Evolutionary conservation across 2,797 vertebrate species (phyloP).

Genomic region (Arvicola amphibius): DNA sequence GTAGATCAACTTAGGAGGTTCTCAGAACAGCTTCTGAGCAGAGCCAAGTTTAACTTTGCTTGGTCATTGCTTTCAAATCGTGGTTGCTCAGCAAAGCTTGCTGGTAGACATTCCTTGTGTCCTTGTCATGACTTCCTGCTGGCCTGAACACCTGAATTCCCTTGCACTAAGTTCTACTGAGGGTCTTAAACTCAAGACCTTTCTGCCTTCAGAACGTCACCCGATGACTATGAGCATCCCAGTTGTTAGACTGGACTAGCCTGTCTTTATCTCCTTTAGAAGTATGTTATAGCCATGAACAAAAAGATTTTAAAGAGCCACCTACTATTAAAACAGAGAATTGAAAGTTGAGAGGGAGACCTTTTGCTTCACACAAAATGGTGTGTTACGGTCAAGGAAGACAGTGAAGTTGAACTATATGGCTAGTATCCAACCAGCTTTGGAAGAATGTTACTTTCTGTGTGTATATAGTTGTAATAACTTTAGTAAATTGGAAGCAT

Average conservation of each 20-base stretch:
- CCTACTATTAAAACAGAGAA: background rate
- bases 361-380: background rate
- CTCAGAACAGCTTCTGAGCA: background rate
- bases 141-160: background rate
- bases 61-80: background rate
- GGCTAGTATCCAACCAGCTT: background rate
- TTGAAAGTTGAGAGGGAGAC: background rate
- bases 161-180: background rate
- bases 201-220: background rate
- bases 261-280: slow-evolving; percentile 1
- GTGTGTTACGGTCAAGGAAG: background rate
- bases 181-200: background rate
- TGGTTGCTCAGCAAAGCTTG: background rate
- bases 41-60: background rate
- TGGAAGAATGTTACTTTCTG: slow-evolving; percentile 23
- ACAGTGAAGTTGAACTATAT: slow-evolving; percentile 18
- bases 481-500: background rate
- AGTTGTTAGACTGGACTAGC: background rate
- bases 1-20: slow-evolving; percentile 40
- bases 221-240: background rate
- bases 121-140: background rate
- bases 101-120: background rate
- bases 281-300: background rate
- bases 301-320: slow-evolving; percentile 13
- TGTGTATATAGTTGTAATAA: background rate